Evolutionary conservation across 2,797 vertebrate species (phyloP), one percentile per base, ranked within the genome.

Genomic region (Limosa lapponica): DNA sequence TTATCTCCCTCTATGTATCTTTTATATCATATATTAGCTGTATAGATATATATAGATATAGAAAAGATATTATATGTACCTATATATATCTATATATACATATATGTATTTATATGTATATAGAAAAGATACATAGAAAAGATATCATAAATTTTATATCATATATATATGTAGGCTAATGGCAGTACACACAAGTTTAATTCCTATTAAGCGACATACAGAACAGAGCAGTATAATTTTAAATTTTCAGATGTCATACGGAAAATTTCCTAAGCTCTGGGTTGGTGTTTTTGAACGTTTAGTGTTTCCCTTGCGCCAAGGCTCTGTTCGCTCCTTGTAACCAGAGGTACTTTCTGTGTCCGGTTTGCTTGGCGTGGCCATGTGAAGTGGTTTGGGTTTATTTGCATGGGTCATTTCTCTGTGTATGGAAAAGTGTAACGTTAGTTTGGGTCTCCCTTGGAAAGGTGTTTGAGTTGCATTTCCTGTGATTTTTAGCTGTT

Each of bases 41-140:
- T n/a, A n/a, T 55, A 55, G 30, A 55, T n/a, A 51, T 28, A 48
- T 48, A 13, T 48, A 48, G 46, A 23, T 48, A 30, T 27, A 52
- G 28, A 52, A 52, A 52, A 54, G 51, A 54, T 54, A 11, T 52
- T 16, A 18, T 52, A 30, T 32, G 6, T 52, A 48, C 30, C 16
- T 17, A 55, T 48, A 13, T 30, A 19, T 1, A 0, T 37, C n/a
- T n/a, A n/a, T n/a, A n/a, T 11, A 51, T 46, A 13, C 28, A 19
- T 1, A 0, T 37, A 37, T 10, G 37, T n/a, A 34, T 24, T 43
- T 43, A 43, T 43, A 48, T 48, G 46, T 48, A 48, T 48, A 52
- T 22, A 25, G 48, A 48, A 48, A 48, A 49, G 11, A 27, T 25
- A 49, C 25, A 49, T 27, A 25, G 27, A 49, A 49, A 49, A 49